Base-by-base conservation (phyloP, 2,797 vertebrate genomes). In the Menidia menidia region DNA sequence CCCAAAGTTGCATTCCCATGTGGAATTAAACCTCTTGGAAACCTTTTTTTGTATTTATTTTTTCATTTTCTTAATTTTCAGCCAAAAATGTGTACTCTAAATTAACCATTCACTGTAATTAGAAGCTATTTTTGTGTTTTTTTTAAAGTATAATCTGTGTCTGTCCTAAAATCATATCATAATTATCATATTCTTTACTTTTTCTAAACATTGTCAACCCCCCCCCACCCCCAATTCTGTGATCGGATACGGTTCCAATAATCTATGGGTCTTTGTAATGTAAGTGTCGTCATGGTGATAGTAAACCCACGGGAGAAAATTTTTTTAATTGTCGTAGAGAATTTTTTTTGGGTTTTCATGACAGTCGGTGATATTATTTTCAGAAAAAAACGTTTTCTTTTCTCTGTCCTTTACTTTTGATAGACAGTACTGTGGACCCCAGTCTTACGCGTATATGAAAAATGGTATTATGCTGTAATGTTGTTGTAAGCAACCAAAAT, bases 191-290 rank as follows among this genome's bases (percentile, higher is more conserved):
- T 42, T 33, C n/a, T 4, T 45, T 8, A 30, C 8, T 50, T 52
- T 66, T 84, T 52, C 47, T 73, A 25, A 25, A 25, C 25, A 25
- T 25, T 25, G 25, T 25, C 25, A 25, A 25, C 25, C 25, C 25
- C 25, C 25, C 25, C 25, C 2, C 1, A 25, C 25, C 25, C 44
- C 72, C 48, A 68, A 39, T 67, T 85, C 82, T 85, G 83, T 70
- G 71, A 79, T 77, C 53, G 13, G 63, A 83, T 74, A 62, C 83
- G 81, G 77, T 63, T 44, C 51, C 18, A 69, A 35, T 84, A 70
- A 86, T 89, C 83, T 81, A 75, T 86, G 86, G 79, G 66, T 82
- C 68, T 81, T 64, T 57, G 78, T 90, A 85, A 88, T 88, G 86
- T 91, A 88, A 70, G 55, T 75, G 84, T 88, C 73, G 68, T 83